Conservation (phyloP, 2,113 vertebrate species). For the Willisornis vidua region DNA sequence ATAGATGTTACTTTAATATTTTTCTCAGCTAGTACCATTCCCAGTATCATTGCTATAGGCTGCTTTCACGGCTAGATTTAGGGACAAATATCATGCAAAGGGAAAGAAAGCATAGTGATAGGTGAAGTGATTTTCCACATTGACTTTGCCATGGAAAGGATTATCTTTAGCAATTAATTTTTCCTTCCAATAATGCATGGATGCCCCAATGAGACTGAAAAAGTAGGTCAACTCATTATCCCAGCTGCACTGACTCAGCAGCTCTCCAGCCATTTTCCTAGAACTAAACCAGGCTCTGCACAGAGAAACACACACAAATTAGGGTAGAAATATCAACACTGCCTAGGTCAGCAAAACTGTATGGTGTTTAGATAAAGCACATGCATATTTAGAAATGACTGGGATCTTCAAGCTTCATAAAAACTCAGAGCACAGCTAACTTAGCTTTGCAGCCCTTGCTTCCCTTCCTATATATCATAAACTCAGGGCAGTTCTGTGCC, state of each 20-base stretch:
- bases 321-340: slow-evolving; percentile 32
- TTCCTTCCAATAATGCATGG: slow-evolving; percentile 12
- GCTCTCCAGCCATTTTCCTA: slow-evolving; percentile 13
- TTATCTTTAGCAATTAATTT: slow-evolving; percentile 61
- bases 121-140: slow-evolving; percentile 50
- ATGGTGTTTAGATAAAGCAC: slow-evolving; percentile 50
- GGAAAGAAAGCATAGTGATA: neutral
- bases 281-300: slow-evolving; percentile 2
- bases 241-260: slow-evolving; percentile 66
- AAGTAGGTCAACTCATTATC: slow-evolving; percentile 63
- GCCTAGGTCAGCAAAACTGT: slow-evolving; percentile 55
- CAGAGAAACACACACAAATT: slow-evolving; percentile 9
- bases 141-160: neutral
- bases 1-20: neutral
- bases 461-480: neutral
- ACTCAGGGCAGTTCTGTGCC: neutral
- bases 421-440: neutral
- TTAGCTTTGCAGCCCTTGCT: neutral
- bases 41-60: neutral
- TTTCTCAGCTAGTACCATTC: slow-evolving; percentile 7
- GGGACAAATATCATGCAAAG: neutral
- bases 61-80: neutral
- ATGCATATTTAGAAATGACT: slow-evolving; percentile 4
- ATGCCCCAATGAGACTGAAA: slow-evolving; percentile 18
- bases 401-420: neutral